Evolutionary conservation across 2,888 invertebrate genomes (phyloP), one percentile per base, ranked within the genome.

Genomic region (Sminthurides aquaticus): DNA sequence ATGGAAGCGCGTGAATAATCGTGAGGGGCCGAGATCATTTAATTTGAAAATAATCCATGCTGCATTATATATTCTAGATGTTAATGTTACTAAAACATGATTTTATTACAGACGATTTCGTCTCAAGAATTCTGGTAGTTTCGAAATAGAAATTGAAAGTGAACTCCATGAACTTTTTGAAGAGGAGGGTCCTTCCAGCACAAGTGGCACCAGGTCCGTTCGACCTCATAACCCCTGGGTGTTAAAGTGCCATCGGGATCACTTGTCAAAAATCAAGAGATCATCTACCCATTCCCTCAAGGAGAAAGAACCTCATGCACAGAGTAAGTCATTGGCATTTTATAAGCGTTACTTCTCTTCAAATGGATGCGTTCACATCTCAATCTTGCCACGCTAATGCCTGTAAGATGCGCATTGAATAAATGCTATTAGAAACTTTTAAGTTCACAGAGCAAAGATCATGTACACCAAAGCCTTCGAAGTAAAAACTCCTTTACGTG

Each of bases 191-290:
- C 60, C 65, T 34, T n/a, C 65, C 43, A 65, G 60, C 28, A 54
- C 61, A 34, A 64, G 56, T 49, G 49, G 65, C 55, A 67, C 71
- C 61, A 57, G 49, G 55, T 49, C 67, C 34, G 55, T 57, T 49
- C 43, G 67, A 60, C 67, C 76, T 27, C 78, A 80, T 60, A 83
- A 82, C 73, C 82, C 83, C 3, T 83, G 83, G 83, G 81, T 81
- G 61, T 75, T 82, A 29, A 80, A 79, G 67, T 82, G 82, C 74
- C 82, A 82, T 75, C 78, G 80, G 65, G 77, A 79, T 61, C 78
- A 79, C 57, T 69, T 81, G 64, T 76, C 77, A 43, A 79, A 79
- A 74, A 76, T 74, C 24, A 63, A 70, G 25, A 63, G 70, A 25
- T 63, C 66, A 11, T 65, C 49, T 34, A 57, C 72, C 26, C 66